Conservation (phyloP, 2,888 invertebrate species). For the Hirtodrosophila alboralis region DNA sequence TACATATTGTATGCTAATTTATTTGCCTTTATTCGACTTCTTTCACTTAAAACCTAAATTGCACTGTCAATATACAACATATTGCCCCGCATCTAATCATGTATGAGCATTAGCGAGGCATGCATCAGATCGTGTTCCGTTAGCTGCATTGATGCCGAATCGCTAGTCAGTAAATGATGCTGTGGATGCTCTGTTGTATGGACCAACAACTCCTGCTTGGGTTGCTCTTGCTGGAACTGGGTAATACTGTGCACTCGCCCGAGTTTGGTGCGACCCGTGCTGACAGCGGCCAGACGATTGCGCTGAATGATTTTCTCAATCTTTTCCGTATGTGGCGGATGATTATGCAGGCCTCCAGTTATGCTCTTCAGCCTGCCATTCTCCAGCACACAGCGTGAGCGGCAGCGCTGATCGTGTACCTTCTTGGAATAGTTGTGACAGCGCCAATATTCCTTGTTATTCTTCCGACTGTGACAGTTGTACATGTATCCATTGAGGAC, state of each 20-base stretch:
- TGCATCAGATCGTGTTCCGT: constrained; percentile 73
- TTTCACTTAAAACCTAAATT: constrained; percentile 57
- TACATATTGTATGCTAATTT: constrained; percentile 11
- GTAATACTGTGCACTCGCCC: constrained; percentile 43
- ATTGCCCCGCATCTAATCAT: constrained; percentile 48
- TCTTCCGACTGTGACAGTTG: constrained; percentile 84
- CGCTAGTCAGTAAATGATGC: constrained; percentile 40
- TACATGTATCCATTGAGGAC: constrained; percentile 83
- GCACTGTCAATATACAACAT: constrained; percentile 46
- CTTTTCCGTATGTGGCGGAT: constrained; percentile 83
- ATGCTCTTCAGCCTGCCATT: constrained; percentile 82
- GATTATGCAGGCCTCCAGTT: constrained; percentile 83
- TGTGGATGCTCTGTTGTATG: constrained; percentile 30
- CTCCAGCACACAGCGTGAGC: constrained; percentile 83
- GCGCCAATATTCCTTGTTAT: constrained; percentile 84
- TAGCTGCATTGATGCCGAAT: constrained; percentile 53
- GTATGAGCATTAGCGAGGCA: constrained; percentile 70
- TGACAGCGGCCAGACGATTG: constrained; percentile 70
- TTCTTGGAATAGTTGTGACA: constrained; percentile 84
- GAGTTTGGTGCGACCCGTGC: constrained; percentile 46
- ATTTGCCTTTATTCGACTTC: constrained; percentile 44
- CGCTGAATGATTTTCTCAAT: constrained; percentile 83
- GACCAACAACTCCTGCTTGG: constrained; percentile 35
- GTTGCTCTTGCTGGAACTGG: constrained; percentile 37
- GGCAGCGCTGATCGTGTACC: constrained; percentile 81